Evolutionary conservation across 2,113 vertebrate genomes (phyloP), one percentile per base, ranked within the genome.

Genomic region (Morphnarchus princeps): DNA sequence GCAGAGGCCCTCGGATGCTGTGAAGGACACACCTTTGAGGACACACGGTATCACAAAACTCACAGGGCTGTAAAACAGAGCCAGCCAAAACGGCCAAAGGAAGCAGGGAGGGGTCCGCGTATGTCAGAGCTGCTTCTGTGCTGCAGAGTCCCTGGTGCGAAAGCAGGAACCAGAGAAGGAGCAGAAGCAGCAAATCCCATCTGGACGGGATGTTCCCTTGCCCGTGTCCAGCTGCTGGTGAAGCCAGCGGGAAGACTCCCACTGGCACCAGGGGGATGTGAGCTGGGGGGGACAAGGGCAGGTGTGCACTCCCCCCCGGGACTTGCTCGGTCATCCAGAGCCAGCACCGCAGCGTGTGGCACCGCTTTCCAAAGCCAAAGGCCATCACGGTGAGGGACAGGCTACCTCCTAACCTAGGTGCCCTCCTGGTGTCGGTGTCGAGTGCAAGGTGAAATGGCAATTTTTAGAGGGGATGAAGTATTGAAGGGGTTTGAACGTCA

Each of bases 361-460:
- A 28, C 7, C 2, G 3, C 32, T 45, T 55, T 20, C 38, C 58
- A 49, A 38, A 58, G 8, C 65, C 36, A 61, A 32, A 40, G 47
- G 17, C 38, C 28, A 5, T 5, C 22, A 8, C 0, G 0, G 22
- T 12, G 26, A 63, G 20, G 70, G 47, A 67, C 57, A 45, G 50
- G 34, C 36, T 40, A 8, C 13, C 45, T 16, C 28, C 17, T 17
- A 9, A 16, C 17, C 5, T 24, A 43, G 13, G 50, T 31, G 17
- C 25, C 24, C 22, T 73, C 38, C 71, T 81, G 45, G 5, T 34
- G 15, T 34, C 40, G 45, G 24, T 16, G 45, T 18, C 0, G 8
- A 47, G 42, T 15, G 16, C 52, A 86, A 47, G 47, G 18, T 80
- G 49, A 69, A 90, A 43, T 5, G 40, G 8, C 13, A 18, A 45